Evolutionary conservation across 64 coral and sea anemone genomes (phyloP), one percentile per base, ranked within the genome.

Genomic region (Astreopora myriophthalma): DNA sequence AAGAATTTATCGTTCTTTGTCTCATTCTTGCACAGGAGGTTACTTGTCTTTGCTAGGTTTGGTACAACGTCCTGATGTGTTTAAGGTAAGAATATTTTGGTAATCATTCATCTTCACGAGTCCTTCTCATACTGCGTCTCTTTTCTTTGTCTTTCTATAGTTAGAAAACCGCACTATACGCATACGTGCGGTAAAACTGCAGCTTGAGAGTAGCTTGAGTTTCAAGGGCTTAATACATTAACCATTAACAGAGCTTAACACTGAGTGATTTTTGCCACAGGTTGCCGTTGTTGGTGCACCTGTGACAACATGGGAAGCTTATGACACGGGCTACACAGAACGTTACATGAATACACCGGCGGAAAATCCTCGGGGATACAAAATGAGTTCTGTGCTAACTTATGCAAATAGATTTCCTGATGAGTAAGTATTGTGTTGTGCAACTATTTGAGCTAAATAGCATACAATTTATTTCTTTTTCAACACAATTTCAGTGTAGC

Each of bases 281-380:
- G 72, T 98, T 74, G 94, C 96, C 1, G 87, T 98, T 88, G 96
- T 88, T 69, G 96, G 96, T 68, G 96, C 96, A 35, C 96, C 96
- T 13, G 96, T 98, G 40, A 98, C 96, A 3, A 93, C 94, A 24
- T 98, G 96, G 96, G 91, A 93, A 74, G 93, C 96, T 49, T 98
- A 98, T 49, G 96, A 98, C 44, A 98, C 96, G 10, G 96, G 96
- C 1, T 98, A 98, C 35, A 98, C 96, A 8, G 96, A 98, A 40
- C 86, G 96, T 5, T 98, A 98, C 91, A 95, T 98, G 96, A 93
- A 81, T 31, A 98, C 94, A 26, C 96, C 96, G 27, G 90, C 92
- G 52, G 94, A 95, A 34, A 98, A 98, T 48, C 86, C 90, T 16
- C 39, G 51, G 2, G 96, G 77, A 10, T 98, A 98, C 83, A 92